Base-by-base conservation (phyloP, 64 coral and sea anemone genomes). In the Hydrozoanthus tunicans region DNA sequence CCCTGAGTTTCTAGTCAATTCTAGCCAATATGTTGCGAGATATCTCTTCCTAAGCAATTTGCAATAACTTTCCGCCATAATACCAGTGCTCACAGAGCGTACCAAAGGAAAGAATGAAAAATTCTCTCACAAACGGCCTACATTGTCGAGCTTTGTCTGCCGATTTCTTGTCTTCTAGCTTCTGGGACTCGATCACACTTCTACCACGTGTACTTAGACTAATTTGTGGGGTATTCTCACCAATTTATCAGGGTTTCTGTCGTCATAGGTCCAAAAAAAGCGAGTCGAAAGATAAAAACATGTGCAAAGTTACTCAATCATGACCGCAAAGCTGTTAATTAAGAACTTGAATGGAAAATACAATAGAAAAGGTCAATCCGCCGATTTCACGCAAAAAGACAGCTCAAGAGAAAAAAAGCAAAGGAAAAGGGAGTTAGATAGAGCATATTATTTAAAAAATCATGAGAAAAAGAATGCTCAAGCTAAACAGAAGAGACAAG, bases 381-480 rank as follows among this genome's bases (percentile, higher is more conserved):
- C 70, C 70, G 32, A 75, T 52, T 75, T 75, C 72, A 75, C 9
- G 25, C 32, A 75, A 75, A 11, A 51, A 52, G 13, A 43, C 10
- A 52, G 72, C 27, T 4, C 72, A 75, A 75, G 32, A 52, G 53
- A 51, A 52, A 75, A 51, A 76, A 52, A 76, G 32, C 27, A 76
- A 76, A 76, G 72, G 27, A 76, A 52, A 76, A 76, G 10, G 9
- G 72, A 51, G 72, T 52, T 51, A 76, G 72, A 76, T 43, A 75
- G 27, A 75, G 72, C 7, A 51, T 76, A 76, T 76, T 53, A 76
- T 76, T 52, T 76, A 12, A 32, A 53, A 76, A 76, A 76, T 76
- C 43, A 51, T 2, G 32, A 75, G 9, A 75, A 11, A 75, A 75
- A 75, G 72, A 75, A 52, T 1, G 3, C 26, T 52, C 32, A 10